Conservation (phyloP, 2,113 vertebrate species). For the Sminthopsis crassicaudata region DNA sequence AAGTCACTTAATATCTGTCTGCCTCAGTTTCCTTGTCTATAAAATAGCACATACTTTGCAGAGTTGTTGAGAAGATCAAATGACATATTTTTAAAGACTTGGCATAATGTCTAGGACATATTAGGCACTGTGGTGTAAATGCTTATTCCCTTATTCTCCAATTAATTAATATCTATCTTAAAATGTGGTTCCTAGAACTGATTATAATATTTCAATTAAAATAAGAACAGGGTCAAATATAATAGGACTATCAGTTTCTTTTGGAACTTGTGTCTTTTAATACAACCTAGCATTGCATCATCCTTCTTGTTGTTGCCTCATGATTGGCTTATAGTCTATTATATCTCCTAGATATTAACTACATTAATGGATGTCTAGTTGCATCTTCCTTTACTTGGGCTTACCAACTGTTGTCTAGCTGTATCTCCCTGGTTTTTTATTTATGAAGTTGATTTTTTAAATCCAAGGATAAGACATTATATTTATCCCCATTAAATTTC, state of each 20-base stretch:
- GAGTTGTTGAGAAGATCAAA: neutral
- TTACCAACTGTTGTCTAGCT: neutral
- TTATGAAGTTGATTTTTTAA: neutral
- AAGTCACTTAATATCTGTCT: neutral
- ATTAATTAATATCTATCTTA: neutral
- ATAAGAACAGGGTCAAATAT: neutral
- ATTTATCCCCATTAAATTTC: neutral
- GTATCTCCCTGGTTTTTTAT: neutral
- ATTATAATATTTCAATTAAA: neutral
- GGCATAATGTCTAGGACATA: neutral
- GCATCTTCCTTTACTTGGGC: neutral
- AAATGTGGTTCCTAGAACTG: neutral
- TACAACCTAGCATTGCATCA: neutral
- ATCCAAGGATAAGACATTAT: neutral
- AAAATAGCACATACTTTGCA: neutral
- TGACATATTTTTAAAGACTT: neutral
- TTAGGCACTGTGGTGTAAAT: neutral
- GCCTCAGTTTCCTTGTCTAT: neutral
- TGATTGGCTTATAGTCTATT: neutral
- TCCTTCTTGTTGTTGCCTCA: neutral
- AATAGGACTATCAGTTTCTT: neutral
- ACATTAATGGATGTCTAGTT: neutral
- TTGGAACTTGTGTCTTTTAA: neutral
- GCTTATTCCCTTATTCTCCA: neutral
- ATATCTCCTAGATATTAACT: neutral